Evolutionary conservation across 1,140 invertebrate species (phyloP).

Genomic region (Drosophila erecta): DNA sequence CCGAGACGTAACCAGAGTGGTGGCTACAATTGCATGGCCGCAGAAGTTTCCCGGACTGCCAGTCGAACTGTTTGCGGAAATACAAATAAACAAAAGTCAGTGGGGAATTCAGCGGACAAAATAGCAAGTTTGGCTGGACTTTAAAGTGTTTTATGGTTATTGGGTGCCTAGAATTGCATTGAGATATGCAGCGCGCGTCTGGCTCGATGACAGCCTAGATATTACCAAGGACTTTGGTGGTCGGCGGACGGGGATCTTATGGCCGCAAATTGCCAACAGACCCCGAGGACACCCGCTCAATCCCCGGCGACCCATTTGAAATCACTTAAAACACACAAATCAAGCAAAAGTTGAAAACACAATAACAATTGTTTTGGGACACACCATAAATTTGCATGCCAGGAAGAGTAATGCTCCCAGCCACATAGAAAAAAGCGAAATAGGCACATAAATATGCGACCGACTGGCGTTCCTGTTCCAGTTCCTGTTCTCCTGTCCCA

Average conservation of each 20-base stretch:
- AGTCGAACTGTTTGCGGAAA: constrained; percentile 77
- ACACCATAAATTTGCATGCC: constrained; percentile 83
- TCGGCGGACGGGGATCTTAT: constrained; percentile 1
- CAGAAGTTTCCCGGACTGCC: constrained; percentile 71
- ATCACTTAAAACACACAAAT: constrained; percentile 83
- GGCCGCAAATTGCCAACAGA: constrained; percentile 36
- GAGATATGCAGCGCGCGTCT: constrained; percentile 56
- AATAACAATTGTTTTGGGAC: constrained; percentile 83
- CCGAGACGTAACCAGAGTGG: constrained; percentile 17
- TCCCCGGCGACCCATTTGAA: constrained; percentile 77
- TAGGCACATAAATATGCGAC: constrained; percentile 78
- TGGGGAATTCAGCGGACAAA: constrained; percentile 45
- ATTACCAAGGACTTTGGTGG: constrained; percentile 54
- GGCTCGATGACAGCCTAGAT: constrained; percentile 67
- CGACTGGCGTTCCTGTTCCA: constrained; percentile 22
- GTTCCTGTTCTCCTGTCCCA: constrained; percentile 4
- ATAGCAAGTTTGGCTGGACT: constrained; percentile 23
- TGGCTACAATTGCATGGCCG: constrained; percentile 44
- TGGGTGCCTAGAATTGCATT: constrained; percentile 70
- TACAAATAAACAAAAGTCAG: constrained; percentile 76
- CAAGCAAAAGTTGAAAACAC: constrained; percentile 83
- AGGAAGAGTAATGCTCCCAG: constrained; percentile 56
- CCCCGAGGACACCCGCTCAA: neutral
- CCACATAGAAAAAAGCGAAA: constrained; percentile 65
- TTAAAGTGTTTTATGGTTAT: constrained; percentile 78